These are phyloP conservation scores for Mycetomoellerius zeteki DNA, from an alignment of 1,140 invertebrate species.

Conservation along the genomic window DNA sequence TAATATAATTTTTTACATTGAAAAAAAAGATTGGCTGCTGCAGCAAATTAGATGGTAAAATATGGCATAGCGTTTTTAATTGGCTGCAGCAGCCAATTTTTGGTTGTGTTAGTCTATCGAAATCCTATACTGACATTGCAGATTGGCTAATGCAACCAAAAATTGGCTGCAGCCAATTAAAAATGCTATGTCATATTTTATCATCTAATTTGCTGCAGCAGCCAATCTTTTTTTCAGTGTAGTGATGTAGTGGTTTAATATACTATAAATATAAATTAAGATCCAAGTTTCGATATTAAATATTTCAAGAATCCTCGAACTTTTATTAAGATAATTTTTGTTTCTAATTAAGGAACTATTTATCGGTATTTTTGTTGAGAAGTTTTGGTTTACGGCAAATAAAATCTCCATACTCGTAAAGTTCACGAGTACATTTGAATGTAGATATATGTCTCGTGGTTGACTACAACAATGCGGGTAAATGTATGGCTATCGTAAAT, in stretches of 20 bases:
- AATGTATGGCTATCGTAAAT: not conserved
- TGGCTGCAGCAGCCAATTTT: too few relatives aligned
- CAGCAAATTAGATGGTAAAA: too few relatives aligned
- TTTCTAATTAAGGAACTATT: not conserved
- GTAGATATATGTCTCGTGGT: not conserved
- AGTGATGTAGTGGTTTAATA: not conserved
- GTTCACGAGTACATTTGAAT: not conserved
- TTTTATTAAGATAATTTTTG: not conserved
- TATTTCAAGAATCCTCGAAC: not conserved
- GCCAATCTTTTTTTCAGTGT: too few relatives aligned
- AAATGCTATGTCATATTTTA: too few relatives aligned
- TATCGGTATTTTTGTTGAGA: not conserved
- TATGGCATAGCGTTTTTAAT: too few relatives aligned
- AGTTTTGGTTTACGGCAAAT: not conserved
- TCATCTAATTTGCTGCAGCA: too few relatives aligned
- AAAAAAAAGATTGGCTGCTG: too few relatives aligned
- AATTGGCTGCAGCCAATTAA: too few relatives aligned
- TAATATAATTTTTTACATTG: not conserved
- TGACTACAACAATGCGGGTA: slow-evolving; percentile 13
- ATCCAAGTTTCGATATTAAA: not conserved
- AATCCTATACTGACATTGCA: too few relatives aligned
- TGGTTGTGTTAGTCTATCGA: too few relatives aligned
- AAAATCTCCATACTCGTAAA: not conserved
- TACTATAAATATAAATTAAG: not conserved
- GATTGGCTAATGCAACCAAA: too few relatives aligned